Conservation (phyloP, 2,888 invertebrate species). For the Girardia tigrina region DNA sequence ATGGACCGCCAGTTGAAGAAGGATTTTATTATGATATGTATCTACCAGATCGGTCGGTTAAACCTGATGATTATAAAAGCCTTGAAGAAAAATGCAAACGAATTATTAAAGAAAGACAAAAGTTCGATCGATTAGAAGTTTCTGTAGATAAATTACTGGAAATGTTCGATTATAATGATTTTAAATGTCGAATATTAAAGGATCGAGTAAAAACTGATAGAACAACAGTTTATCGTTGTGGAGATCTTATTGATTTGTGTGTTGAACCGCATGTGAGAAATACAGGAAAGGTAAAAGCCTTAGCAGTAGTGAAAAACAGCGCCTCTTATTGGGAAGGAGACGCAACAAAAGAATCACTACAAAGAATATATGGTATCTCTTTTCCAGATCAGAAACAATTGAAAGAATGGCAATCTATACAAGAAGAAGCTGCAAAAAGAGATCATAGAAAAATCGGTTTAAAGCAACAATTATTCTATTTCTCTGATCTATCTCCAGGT, state of each 20-base stretch:
- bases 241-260: conserved; percentile 86
- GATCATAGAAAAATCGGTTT: conserved; percentile 76
- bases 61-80: conserved; percentile 32
- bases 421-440: conserved; percentile 88
- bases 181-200: conserved; percentile 66
- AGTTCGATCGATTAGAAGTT: conserved; percentile 88
- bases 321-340: conserved; percentile 94
- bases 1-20: conserved; percentile 92
- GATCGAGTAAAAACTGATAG: conserved; percentile 81
- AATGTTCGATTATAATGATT: conserved; percentile 76
- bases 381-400: too few species aligned
- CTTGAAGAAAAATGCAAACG: conserved; percentile 46
- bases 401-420: too few species aligned
- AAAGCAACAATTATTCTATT: conserved; percentile 95
- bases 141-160: conserved; percentile 80
- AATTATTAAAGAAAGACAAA: conserved; percentile 87
- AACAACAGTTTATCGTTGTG: conserved; percentile 84
- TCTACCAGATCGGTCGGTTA: conserved; percentile 56
- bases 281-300: conserved; percentile 58
- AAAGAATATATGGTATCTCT: conserved; percentile 85
- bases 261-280: conserved; percentile 90
- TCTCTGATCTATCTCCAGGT: conserved; percentile 91
- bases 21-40: conserved; percentile 91
- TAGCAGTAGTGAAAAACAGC: conserved; percentile 50
- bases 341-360: conserved; percentile 81